Evolutionary conservation across 2,888 invertebrate genomes (phyloP).

Genomic region (Sminthurides aquaticus): DNA sequence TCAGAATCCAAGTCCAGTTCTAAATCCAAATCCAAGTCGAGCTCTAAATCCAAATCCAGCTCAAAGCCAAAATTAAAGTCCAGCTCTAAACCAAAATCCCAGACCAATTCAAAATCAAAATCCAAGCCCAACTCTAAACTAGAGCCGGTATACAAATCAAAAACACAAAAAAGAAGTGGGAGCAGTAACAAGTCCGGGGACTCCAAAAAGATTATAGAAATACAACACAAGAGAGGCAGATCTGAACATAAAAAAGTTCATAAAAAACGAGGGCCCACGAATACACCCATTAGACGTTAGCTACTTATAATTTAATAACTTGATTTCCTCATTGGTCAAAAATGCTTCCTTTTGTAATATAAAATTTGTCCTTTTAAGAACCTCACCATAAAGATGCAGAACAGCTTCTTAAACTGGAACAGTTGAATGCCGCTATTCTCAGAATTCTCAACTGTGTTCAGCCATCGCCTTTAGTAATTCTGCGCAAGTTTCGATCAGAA

Average conservation of each 20-base stretch:
- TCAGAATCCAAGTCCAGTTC: conserved; percentile 1
- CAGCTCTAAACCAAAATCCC: conserved; percentile 2
- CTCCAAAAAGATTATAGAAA: too few relatives aligned
- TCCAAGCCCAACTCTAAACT: neutral
- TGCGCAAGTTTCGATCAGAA: neutral
- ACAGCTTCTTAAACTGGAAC: conserved; percentile 4
- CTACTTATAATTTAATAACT: too few relatives aligned
- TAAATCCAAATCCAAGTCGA: neutral
- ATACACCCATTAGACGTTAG: conserved; percentile 5
- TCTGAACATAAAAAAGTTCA: neutral
- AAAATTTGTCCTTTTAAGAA: too few relatives aligned
- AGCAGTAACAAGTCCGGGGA: neutral
- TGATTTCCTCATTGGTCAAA: too few relatives aligned
- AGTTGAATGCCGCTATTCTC: conserved; percentile 2
- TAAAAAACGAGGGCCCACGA: conserved; percentile 11
- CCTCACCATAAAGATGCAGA: too few relatives aligned
- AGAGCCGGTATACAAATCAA: neutral
- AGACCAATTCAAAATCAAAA: neutral
- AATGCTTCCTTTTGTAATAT: too few relatives aligned
- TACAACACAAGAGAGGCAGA: too few relatives aligned
- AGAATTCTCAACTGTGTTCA: neutral
- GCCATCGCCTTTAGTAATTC: neutral
- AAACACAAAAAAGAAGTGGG: neutral
- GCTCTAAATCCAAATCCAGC: neutral
- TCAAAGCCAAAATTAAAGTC: neutral